Percentiles rank a stretch among this genome's conserved stretches.
Conservation (phyloP, 1,140 invertebrate genomes). For the Caenorhabditis elegans region WBcel235 BX284602.5:11152501-11153000, state of each 20-base stretch:
- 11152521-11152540: conserved; percentile 8
- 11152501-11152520: background rate
- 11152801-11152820: background rate
- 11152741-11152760: background rate
- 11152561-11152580: conserved; percentile 22
- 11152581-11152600: background rate
- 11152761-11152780: background rate
- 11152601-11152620: background rate
- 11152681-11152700: too few relatives aligned
- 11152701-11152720: conserved; percentile 22
- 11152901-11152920: too few relatives aligned
- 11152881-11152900: too few relatives aligned
- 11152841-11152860: too few relatives aligned
- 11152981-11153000: too few relatives aligned
- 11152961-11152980: too few relatives aligned
- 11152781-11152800: background rate
- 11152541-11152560: conserved; percentile 29
- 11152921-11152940: too few relatives aligned
- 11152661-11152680: too few relatives aligned
- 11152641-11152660: background rate
- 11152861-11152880: too few relatives aligned
- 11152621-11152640: conserved; percentile 19
- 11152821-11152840: background rate
- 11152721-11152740: background rate
- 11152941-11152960: too few relatives aligned